Percentiles rank a stretch among this genome's conserved stretches.
phyloP scores from a whole-genome alignment of 92 coral and sea anemone genomes.

The Meandrina meandrites region DNA sequence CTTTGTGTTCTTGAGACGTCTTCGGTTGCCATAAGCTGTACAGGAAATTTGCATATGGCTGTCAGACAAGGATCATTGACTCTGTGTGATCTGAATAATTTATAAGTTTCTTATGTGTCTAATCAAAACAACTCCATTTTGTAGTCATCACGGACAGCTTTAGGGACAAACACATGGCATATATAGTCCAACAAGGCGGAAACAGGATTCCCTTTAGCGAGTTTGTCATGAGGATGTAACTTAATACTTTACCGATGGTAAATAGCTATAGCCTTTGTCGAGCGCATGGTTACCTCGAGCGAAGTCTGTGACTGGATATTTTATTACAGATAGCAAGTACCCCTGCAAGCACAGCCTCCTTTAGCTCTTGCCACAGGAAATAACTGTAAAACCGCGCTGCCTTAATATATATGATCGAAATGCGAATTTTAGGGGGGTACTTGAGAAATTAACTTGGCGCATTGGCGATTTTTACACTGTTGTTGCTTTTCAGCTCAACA shows the following conservation, averaged over 20 bases:
- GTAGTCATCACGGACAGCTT: neutral
- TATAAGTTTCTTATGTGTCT: neutral
- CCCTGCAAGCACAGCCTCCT: neutral
- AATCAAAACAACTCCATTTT: conserved; percentile 1
- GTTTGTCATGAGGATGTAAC: conserved; percentile 1
- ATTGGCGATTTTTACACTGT: neutral
- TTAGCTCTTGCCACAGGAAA: neutral
- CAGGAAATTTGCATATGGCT: conserved; percentile 42
- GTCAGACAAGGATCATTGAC: conserved; percentile 23
- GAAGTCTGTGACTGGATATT: neutral
- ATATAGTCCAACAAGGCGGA: neutral
- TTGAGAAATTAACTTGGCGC: neutral
- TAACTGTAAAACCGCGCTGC: neutral
- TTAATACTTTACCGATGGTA: neutral
- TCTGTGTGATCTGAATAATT: conserved; percentile 29
- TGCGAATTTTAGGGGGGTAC: neutral
- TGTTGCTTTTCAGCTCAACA: neutral
- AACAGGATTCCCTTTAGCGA: neutral
- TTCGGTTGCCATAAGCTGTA: neutral
- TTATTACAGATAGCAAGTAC: neutral
- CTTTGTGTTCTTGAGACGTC: conserved; percentile 8
- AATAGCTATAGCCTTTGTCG: too few species aligned
- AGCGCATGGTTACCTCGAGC: neutral
- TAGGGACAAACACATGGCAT: neutral
- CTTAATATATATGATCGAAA: neutral